Evolutionary conservation across 2,888 invertebrate genomes (phyloP), one percentile per base, ranked within the genome.

Genomic region (Agriopis leucophaearia): DNA sequence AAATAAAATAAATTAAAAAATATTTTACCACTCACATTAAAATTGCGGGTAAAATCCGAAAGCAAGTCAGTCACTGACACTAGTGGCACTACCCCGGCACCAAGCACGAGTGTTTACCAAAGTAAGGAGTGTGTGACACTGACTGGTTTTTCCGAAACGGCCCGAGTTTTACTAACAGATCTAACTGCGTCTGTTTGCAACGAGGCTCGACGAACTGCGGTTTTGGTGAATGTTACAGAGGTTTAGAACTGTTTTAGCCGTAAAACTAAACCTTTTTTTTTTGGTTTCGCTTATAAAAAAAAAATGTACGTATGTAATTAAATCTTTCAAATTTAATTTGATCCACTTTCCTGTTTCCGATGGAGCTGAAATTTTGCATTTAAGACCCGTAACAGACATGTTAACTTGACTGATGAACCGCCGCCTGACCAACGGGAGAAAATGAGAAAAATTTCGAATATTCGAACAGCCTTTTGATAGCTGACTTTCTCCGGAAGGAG

Each of bases 101-200:
- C 51, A 8, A 1, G 50, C 67, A 63, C 68, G 60, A 82, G 83
- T 27, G 18, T 80, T 76, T 74, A 74, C 76, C 64, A 71, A 78
- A 75, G 78, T 57, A 77, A 81, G 80, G 64, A 59, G 75, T 67
- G 77, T 60, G 66, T 68, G 51, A 68, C 70, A 88, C 88, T 89
- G 87, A 59, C 58, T 64, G 61, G 70, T 68, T 66, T n/a, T 67
- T 47, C 65, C 48, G 70, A 47, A 59, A 38, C 58, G 59, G 73
- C 64, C 76, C n/a, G n/a, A n/a, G 79, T 87, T 88, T 87, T 88
- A 81, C 81, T 84, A 65, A 67, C 73, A 70, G 63, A 69, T 66
- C 70, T 73, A 66, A 74, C 75, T 80, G 78, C 71, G 72, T 68
- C 58, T 57, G 58, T 69, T 68, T 73, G 66, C 45, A 63, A 45